A percentile compares a stretch with the other conserved stretches of the same genome.
Evolutionary conservation across 35 echinoderm and acorn worm species (phyloP).

Genomic region (Holothuria glaberrima): DNA sequence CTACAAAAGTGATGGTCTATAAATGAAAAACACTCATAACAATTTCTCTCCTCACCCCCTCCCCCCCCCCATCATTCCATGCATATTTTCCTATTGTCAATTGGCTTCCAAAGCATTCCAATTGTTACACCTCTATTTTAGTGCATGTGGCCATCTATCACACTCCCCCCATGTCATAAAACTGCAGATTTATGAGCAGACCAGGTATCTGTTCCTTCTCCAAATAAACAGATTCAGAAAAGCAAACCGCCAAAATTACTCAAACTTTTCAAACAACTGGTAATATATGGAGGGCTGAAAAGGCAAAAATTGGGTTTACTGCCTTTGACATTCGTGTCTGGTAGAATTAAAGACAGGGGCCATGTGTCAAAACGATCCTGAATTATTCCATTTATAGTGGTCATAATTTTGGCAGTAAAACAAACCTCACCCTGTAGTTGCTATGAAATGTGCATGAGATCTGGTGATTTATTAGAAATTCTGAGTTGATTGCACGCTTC

Average conservation of each 20-base stretch:
- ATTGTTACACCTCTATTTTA: background rate
- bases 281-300: slow-evolving; percentile 42
- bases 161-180: slow-evolving; percentile 26
- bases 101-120: background rate
- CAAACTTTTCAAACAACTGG: slow-evolving; percentile 40
- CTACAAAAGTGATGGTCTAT: too few species aligned
- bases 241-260: slow-evolving; percentile 46
- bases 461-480: too few species aligned
- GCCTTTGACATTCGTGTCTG: slow-evolving; percentile 13
- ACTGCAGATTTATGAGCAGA: slow-evolving; percentile 44
- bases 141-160: slow-evolving; percentile 10
- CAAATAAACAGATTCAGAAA: slow-evolving; percentile 49
- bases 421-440: background rate
- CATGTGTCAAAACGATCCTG: slow-evolving; percentile 56
- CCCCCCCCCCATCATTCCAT: background rate
- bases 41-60: background rate
- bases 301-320: slow-evolving; percentile 48
- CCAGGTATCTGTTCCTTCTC: slow-evolving; percentile 38
- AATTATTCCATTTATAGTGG: slow-evolving; percentile 50
- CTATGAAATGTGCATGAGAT: too few species aligned
- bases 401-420: slow-evolving; percentile 57
- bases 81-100: background rate
- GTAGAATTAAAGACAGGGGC: slow-evolving; percentile 20
- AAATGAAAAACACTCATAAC: too few species aligned
- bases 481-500: too few species aligned